These are phyloP conservation scores for Nasonia giraulti DNA, from an alignment of 1,140 invertebrate genomes.

Conservation along the genomic window DNA sequence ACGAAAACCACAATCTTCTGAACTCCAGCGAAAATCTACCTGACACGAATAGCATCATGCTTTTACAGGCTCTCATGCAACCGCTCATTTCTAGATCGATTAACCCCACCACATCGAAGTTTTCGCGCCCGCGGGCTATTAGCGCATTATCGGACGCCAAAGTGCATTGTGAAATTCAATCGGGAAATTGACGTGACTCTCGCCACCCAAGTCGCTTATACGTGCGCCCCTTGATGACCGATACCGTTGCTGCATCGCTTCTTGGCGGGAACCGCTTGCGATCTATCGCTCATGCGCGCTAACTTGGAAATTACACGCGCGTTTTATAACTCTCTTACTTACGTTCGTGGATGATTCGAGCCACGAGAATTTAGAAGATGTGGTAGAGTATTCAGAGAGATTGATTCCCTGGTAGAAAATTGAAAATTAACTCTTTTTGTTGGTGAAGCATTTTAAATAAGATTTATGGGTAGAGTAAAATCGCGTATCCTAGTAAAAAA, in stretches of 20 bases:
- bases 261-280: not conserved
- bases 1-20: not conserved
- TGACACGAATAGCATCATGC: not conserved
- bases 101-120: not conserved
- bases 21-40: not conserved
- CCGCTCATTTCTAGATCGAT: not conserved
- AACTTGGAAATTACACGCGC: no score
- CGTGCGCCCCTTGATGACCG: not conserved
- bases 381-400: not conserved
- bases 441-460: not conserved
- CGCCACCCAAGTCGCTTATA: not conserved
- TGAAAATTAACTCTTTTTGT: not conserved
- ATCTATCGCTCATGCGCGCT: not conserved
- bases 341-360: not conserved
- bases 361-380: not conserved
- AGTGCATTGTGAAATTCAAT: conserved; percentile 30
- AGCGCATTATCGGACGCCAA: not conserved
- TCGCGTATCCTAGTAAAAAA: no score
- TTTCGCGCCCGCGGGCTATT: conserved; percentile 2
- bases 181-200: not conserved
- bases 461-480: no score
- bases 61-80: not conserved
- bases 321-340: not conserved
- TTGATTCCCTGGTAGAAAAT: not conserved
- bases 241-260: not conserved